Evolutionary conservation across 2,797 vertebrate species (phyloP).

Genomic region (Uromys caudimaculatus): DNA sequence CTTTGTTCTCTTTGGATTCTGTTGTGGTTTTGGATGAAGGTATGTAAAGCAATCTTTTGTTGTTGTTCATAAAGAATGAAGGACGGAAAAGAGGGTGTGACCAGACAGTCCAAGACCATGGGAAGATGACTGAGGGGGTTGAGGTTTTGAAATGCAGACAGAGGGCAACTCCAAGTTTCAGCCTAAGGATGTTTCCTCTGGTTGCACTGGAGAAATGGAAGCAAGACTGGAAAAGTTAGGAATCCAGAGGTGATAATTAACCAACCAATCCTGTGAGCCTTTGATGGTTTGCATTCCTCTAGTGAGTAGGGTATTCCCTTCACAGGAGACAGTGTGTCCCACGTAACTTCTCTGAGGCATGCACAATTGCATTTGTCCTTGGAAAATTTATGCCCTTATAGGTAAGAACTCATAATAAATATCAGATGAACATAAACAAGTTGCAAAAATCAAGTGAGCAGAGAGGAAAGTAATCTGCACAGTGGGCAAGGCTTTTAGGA

Average conservation of each 20-base stretch:
- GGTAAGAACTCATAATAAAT: background rate
- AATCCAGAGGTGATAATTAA: background rate
- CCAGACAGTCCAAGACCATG: background rate
- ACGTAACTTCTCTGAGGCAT: background rate
- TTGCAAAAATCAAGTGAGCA: slow-evolving; percentile 41
- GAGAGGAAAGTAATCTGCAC: background rate
- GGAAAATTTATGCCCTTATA: background rate
- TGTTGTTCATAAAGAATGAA: background rate
- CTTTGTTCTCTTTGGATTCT: background rate
- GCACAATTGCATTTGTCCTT: slow-evolving; percentile 5
- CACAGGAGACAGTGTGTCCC: background rate
- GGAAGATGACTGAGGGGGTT: background rate
- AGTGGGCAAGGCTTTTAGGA: background rate
- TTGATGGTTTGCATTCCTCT: background rate
- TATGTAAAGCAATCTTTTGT: background rate
- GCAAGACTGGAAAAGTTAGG: background rate
- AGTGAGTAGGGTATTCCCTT: background rate
- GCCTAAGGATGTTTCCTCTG: background rate
- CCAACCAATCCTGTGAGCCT: background rate
- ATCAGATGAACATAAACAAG: background rate
- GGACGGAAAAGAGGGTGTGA: background rate
- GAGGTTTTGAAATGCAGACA: background rate
- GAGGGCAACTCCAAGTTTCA: background rate
- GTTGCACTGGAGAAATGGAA: background rate
- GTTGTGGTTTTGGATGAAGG: background rate